phyloP scores from a whole-genome alignment of 2,888 invertebrate genomes.

The Andrena hattorfiana region DNA sequence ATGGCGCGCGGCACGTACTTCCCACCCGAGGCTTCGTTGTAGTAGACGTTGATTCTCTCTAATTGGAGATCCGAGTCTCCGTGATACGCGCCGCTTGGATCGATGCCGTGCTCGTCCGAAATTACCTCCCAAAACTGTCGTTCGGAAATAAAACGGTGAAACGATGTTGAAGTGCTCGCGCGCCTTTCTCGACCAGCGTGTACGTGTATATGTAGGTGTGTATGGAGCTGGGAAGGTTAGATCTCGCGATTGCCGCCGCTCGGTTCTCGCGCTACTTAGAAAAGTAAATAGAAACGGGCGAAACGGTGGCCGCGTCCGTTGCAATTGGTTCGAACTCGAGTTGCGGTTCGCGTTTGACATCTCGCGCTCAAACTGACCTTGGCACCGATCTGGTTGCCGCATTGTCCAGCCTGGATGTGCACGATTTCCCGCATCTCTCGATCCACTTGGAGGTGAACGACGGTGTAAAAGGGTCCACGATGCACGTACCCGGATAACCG shows the following conservation, averaged over 20 bases:
- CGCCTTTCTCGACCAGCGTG: too few relatives aligned
- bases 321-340: background rate
- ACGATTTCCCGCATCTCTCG: conserved; percentile 92
- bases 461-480: background rate
- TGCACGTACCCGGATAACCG: background rate
- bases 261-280: background rate
- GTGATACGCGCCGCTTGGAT: conserved; percentile 86
- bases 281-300: background rate
- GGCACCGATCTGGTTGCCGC: conserved; percentile 94
- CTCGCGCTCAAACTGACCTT: conserved; percentile 86
- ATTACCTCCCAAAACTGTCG: conserved; percentile 93
- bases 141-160: conserved; percentile 49
- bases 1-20: conserved; percentile 89
- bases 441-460: background rate
- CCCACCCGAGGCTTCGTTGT: conserved; percentile 87
- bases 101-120: conserved; percentile 90
- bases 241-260: background rate
- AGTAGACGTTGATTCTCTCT: conserved; percentile 88
- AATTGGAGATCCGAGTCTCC: conserved; percentile 88
- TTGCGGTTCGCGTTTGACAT: background rate
- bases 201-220: background rate
- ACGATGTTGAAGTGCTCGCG: background rate
- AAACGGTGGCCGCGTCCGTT: background rate
- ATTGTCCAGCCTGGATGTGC: conserved; percentile 94
- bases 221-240: conserved; percentile 2